Conservation (phyloP, 2,797 vertebrate genomes). For the Lophotriccus pileatus region DNA sequence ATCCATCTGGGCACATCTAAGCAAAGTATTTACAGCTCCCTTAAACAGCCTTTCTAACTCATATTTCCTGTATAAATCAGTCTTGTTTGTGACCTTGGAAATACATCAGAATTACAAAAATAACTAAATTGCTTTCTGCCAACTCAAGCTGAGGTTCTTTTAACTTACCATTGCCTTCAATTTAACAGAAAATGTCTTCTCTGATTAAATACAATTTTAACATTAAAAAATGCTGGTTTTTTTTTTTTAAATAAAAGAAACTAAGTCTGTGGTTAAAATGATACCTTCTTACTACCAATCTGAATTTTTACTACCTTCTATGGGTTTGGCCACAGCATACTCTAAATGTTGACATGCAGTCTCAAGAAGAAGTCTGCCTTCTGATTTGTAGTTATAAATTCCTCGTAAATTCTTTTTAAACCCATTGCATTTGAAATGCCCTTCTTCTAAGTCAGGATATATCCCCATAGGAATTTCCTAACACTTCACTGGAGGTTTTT, state of each 20-base stretch:
- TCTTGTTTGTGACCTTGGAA: conserved; percentile 45
- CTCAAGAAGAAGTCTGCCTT: not conserved
- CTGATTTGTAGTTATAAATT: not conserved
- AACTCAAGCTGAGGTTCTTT: conserved; percentile 20
- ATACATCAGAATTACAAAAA: conserved; percentile 16
- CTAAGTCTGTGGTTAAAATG: not conserved
- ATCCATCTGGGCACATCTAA: conserved; percentile 25
- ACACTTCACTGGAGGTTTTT: not conserved
- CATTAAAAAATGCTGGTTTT: not conserved
- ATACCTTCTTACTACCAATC: not conserved
- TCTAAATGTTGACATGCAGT: not conserved
- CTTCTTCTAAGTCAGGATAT: not conserved
- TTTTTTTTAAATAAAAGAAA: not conserved
- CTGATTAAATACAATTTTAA: conserved; percentile 34
- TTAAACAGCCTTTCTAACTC: conserved; percentile 38
- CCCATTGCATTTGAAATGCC: not conserved
- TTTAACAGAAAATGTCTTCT: conserved; percentile 15
- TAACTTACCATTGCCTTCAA: conserved; percentile 17
- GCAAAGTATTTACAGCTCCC: conserved; percentile 18
- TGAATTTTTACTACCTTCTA: not conserved
- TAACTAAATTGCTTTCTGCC: conserved; percentile 37
- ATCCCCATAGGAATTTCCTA: not conserved
- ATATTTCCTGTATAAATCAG: conserved; percentile 37
- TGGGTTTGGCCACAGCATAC: not conserved
- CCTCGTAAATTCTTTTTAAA: not conserved